A percentile compares a stretch with the other conserved stretches of the same genome.
Conservation (phyloP, 2,113 vertebrate species). For the Epinephelus lanceolatus region DNA sequence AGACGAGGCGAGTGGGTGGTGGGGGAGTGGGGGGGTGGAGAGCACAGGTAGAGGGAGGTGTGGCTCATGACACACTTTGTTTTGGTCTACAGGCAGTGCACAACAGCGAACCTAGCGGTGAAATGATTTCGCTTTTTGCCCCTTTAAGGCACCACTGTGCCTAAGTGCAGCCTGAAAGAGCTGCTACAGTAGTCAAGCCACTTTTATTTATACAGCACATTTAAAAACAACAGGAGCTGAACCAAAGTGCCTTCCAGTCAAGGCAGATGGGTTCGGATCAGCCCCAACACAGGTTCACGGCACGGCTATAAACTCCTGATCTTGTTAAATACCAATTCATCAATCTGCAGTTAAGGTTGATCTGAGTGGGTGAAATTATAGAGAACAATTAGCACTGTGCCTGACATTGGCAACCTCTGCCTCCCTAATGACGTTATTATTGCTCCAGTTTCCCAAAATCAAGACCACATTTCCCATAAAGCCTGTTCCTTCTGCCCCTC, state of each 20-base stretch:
- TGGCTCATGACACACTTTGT: too few species aligned
- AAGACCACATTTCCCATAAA: slow-evolving; percentile 31
- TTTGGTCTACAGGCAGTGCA: too few species aligned
- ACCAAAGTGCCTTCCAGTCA: too few species aligned
- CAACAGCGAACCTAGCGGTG: too few species aligned
- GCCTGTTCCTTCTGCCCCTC: not conserved
- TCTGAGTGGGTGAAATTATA: slow-evolving; percentile 27
- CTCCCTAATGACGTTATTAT: slow-evolving; percentile 11
- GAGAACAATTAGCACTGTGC: not conserved
- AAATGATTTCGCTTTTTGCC: too few species aligned
- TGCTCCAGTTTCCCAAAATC: not conserved
- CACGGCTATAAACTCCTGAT: not conserved
- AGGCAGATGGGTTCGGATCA: too few species aligned
- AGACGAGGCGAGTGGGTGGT: too few species aligned
- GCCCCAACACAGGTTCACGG: too few species aligned
- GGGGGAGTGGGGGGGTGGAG: too few species aligned
- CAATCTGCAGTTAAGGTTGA: slow-evolving; percentile 11
- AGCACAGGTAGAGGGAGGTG: too few species aligned
- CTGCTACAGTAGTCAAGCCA: not conserved
- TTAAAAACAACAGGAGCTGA: too few species aligned
- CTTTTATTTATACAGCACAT: too few species aligned
- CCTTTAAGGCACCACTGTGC: not conserved
- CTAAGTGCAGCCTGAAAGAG: not conserved
- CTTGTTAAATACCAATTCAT: not conserved
- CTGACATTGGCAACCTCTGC: slow-evolving; percentile 1